Evolutionary conservation across 1,140 invertebrate genomes (phyloP).

Genomic region (Lepidurus packardi): DNA sequence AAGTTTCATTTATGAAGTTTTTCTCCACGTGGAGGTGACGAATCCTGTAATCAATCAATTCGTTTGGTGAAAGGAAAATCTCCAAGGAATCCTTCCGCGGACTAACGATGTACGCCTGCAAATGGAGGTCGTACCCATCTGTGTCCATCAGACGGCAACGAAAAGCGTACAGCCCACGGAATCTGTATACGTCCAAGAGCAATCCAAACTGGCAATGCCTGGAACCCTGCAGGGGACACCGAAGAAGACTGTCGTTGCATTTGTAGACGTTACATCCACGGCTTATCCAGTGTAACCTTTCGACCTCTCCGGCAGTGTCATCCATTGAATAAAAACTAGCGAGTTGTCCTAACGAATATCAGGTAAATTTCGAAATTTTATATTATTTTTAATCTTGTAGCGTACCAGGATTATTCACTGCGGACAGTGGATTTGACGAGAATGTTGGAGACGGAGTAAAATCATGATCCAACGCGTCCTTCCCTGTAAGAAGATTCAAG

Average conservation of each 20-base stretch:
- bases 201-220: conserved; percentile 5
- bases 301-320: background rate
- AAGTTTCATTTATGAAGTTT: conserved; percentile 7
- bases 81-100: conserved; percentile 3
- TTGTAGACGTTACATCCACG: conserved; percentile 5
- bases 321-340: conserved; percentile 6
- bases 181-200: background rate
- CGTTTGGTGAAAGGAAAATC: conserved; percentile 5
- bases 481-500: background rate
- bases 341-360: background rate
- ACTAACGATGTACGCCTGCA: conserved; percentile 4
- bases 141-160: background rate
- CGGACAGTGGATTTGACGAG: background rate
- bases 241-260: background rate
- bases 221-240: background rate
- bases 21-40: conserved; percentile 3
- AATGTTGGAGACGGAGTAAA: background rate
- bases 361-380: conserved; percentile 1
- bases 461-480: background rate
- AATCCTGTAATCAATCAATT: conserved; percentile 7
- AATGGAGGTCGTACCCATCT: background rate
- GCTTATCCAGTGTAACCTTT: background rate
- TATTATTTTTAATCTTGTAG: conserved; percentile 8
- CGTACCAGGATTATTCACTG: conserved; percentile 5
- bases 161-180: background rate